phyloP scores from a whole-genome alignment of 2,797 vertebrate species.

The Buceros bicornis region DNA sequence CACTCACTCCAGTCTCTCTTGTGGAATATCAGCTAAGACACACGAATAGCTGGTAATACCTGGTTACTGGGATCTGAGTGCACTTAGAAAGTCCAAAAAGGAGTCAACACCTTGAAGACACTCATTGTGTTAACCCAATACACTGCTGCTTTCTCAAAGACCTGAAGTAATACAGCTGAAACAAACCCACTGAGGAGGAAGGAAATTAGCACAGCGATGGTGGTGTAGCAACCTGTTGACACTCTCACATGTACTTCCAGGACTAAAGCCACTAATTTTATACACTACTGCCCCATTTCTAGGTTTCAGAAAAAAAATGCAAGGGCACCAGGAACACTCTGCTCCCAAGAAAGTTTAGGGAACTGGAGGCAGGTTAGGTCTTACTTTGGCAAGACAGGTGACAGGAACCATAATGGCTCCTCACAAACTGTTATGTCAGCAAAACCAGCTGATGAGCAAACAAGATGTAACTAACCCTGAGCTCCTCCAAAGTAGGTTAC shows the following conservation, averaged over 20 bases:
- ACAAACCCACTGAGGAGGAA: background rate
- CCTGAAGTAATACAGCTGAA: background rate
- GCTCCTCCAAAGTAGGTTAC: background rate
- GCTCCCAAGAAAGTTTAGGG: background rate
- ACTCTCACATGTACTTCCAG: background rate
- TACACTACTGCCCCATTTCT: background rate
- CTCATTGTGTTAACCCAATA: background rate
- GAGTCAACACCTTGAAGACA: background rate
- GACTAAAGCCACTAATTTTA: background rate
- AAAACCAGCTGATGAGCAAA: background rate
- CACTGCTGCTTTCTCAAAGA: background rate
- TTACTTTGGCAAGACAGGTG: background rate
- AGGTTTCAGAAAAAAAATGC: background rate
- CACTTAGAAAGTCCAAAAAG: background rate
- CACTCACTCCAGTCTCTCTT: background rate
- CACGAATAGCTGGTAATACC: background rate
- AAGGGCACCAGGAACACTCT: background rate
- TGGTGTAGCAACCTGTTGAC: background rate
- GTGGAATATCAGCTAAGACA: background rate
- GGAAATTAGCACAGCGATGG: background rate
- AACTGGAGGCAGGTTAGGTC: background rate
- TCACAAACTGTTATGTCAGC: background rate
- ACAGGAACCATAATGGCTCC: background rate
- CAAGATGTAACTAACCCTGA: background rate
- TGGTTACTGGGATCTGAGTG: background rate